A percentile compares a stretch with the other conserved stretches of the same genome.
Conservation (phyloP, 2,797 vertebrate genomes). For the Microcaecilia unicolor region DNA sequence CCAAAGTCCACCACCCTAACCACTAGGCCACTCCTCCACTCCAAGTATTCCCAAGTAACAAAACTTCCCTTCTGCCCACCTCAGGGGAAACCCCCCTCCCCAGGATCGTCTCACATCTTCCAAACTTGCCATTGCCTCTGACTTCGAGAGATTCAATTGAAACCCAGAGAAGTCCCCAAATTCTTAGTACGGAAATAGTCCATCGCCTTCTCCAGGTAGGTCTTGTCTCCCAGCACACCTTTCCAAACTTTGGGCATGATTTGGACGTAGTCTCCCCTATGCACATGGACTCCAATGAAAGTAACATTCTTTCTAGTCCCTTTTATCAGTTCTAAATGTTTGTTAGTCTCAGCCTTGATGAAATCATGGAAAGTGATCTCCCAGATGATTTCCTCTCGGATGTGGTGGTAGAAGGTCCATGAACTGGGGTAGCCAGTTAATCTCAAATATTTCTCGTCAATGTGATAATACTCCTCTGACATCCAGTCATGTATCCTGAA, state of each 20-base stretch:
- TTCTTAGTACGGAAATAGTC: constrained; percentile 25
- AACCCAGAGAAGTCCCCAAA: too few relatives aligned
- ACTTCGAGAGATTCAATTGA: too few relatives aligned
- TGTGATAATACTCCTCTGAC: constrained; percentile 23
- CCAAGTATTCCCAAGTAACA: too few relatives aligned
- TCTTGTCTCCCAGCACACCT: constrained; percentile 17
- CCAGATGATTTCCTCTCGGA: constrained; percentile 18
- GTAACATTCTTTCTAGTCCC: not conserved
- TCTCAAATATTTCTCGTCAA: constrained; percentile 5
- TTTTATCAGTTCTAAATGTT: not conserved
- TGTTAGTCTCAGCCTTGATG: not conserved
- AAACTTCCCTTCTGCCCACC: too few relatives aligned
- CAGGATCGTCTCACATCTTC: too few relatives aligned
- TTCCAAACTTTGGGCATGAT: constrained; percentile 21
- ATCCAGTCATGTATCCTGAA: constrained; percentile 17
- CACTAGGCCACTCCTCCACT: too few relatives aligned
- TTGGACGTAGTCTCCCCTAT: constrained; percentile 22
- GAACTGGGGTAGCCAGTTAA: too few relatives aligned
- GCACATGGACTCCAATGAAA: constrained; percentile 27
- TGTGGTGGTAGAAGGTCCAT: constrained; percentile 38
- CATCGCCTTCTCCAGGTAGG: constrained; percentile 27
- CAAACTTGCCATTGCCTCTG: too few relatives aligned
- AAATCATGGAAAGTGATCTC: constrained; percentile 12
- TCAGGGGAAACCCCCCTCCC: too few relatives aligned
- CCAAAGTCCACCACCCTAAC: too few relatives aligned